phyloP scores from a whole-genome alignment of 2,888 invertebrate genomes.

The Polydrusus cervinus region DNA sequence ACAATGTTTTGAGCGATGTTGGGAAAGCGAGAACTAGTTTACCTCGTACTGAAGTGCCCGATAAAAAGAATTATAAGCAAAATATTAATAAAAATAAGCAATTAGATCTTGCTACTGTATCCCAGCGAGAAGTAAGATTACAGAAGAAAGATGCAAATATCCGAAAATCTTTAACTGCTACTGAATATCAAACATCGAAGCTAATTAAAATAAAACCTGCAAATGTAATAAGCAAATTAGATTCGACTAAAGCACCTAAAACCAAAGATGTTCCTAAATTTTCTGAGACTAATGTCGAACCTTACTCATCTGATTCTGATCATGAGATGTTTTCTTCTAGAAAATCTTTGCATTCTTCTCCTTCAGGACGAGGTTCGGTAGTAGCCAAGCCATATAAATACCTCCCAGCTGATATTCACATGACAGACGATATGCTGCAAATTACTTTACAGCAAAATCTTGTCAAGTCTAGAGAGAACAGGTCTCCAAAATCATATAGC shows the following conservation, averaged over 20 bases:
- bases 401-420: slow-evolving; percentile 67
- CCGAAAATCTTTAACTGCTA: not conserved
- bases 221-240: not conserved
- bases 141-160: not conserved
- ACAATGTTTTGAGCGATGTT: not conserved
- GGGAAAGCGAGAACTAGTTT: not conserved
- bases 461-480: slow-evolving; percentile 15
- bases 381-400: slow-evolving; percentile 52
- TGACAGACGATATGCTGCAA: slow-evolving; percentile 71
- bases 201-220: not conserved
- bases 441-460: slow-evolving; percentile 66
- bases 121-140: no score
- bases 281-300: slow-evolving; percentile 66
- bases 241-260: not conserved
- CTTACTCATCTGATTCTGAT: slow-evolving; percentile 67
- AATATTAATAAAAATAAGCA: not conserved
- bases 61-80: not conserved
- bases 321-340: slow-evolving; percentile 23
- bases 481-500: slow-evolving; percentile 38
- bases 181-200: not conserved
- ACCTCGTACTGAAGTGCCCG: not conserved
- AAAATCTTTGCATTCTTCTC: slow-evolving; percentile 32
- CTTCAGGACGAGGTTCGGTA: not conserved
- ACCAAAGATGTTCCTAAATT: slow-evolving; percentile 9
- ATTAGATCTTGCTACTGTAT: not conserved